Base-by-base conservation (phyloP, 37 sponge, comb jelly and placozoan genomes). In the Diacarnus erythraeanus region DNA sequence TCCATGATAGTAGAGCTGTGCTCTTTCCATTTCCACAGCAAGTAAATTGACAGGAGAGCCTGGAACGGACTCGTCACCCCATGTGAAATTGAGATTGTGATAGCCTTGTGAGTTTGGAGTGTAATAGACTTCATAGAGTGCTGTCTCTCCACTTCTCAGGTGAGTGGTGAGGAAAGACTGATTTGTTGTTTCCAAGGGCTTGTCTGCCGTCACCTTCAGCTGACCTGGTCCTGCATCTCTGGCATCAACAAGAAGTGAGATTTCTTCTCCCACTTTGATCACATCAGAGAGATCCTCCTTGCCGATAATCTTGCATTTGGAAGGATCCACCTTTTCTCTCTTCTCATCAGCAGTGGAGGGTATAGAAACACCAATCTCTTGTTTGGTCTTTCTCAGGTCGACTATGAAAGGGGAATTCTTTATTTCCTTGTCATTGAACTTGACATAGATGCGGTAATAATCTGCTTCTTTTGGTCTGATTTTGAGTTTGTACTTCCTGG, bases 361-460 rank as follows among this genome's bases (percentile, higher is more conserved):
- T 21, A 87, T 47, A 12, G 71, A 71, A 8, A 87, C 64, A 1
- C 86, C 86, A 23, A 86, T 42, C 38, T 6, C 33, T 27, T 51
- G 37, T 2, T 72, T 72, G 12, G 30, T 30, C 70, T 67, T 31
- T 69, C 79, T 64, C 35, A 72, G 61, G 37, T 86, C 77, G 44
- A 90, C 71, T n/a, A 30, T 60, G 41, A 77, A 85, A 0, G 90
- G 90, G 1, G 90, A 90, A 4, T 71, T 71, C 22, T 81, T 81
- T 0, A 90, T 54, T 3, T 71, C 64, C 31, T 63, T 60, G 31
- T 79, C 90, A 40, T 76, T 60, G 47, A 76, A 83, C 9, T 54
- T 30, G 21, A 79, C 83, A 23, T 34, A 36, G 59, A 91, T 59
- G 18, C 39, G 25, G 76, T 87, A 92, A 41, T 69, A 59, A 33